Conservation (phyloP, 2,113 vertebrate genomes). For the Numida meleagris region DNA sequence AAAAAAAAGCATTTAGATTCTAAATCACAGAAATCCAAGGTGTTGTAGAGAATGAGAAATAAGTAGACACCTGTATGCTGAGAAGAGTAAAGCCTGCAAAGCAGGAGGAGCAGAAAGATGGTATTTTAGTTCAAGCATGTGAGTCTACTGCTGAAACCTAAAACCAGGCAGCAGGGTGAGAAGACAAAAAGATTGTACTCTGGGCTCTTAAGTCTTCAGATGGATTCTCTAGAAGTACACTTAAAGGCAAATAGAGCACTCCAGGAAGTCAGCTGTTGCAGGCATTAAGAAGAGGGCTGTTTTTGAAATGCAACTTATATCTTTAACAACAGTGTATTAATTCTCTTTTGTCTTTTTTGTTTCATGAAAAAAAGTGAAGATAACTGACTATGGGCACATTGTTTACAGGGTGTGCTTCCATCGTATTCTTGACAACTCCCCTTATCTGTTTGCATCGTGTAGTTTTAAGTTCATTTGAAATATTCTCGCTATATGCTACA, state of each 20-base stretch:
- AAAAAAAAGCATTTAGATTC: rapidly evolving
- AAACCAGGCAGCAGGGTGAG: background rate
- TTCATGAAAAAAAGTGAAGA: background rate
- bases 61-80: background rate
- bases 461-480: background rate
- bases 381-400: background rate
- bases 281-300: background rate
- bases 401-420: background rate
- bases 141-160: background rate
- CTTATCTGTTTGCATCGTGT: background rate
- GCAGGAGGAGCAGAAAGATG: background rate
- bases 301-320: background rate
- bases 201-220: slow-evolving; percentile 41
- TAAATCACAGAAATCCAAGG: background rate
- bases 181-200: background rate
- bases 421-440: background rate
- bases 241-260: slow-evolving; percentile 52
- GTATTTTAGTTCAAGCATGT: background rate
- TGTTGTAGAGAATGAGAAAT: background rate
- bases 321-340: background rate
- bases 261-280: slow-evolving; percentile 39
- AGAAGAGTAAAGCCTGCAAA: background rate
- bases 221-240: slow-evolving; percentile 5
- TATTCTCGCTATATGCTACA: background rate
- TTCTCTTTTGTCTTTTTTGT: background rate